Evolutionary conservation across 1,140 invertebrate genomes (phyloP).

Genomic region (Drosophila insularis): DNA sequence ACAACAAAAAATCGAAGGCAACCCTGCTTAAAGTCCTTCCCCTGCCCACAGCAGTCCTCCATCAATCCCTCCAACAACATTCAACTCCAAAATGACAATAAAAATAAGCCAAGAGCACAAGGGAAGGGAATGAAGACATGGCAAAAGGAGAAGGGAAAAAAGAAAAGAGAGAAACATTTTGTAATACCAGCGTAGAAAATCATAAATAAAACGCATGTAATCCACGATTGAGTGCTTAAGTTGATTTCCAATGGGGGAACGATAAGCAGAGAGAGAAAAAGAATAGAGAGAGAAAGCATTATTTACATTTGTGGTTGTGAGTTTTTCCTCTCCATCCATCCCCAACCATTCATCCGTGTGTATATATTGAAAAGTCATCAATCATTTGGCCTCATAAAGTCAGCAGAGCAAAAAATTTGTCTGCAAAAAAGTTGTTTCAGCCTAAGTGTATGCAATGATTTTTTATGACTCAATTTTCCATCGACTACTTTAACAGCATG

Average conservation of each 20-base stretch:
- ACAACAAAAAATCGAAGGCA: conserved; percentile 57
- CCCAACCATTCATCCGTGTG: not conserved
- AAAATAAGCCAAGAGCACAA: conserved; percentile 48
- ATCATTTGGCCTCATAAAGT: conserved; percentile 56
- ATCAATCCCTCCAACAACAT: conserved; percentile 19
- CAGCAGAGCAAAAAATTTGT: conserved; percentile 74
- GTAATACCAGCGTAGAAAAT: conserved; percentile 75
- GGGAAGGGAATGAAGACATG: not conserved
- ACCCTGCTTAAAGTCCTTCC: conserved; percentile 25
- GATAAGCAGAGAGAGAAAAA: conserved; percentile 30
- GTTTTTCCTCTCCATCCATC: conserved; percentile 26
- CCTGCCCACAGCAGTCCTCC: not conserved
- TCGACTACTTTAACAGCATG: conserved; percentile 23
- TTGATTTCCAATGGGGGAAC: conserved; percentile 49
- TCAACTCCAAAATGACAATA: conserved; percentile 57
- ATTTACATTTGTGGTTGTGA: conserved; percentile 70
- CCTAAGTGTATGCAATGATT: conserved; percentile 27
- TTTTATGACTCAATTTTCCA: conserved; percentile 29
- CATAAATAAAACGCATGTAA: conserved; percentile 80
- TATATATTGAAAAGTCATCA: conserved; percentile 75
- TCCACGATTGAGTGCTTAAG: conserved; percentile 76
- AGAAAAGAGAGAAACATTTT: conserved; percentile 53
- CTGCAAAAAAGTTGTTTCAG: conserved; percentile 50
- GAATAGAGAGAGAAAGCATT: conserved; percentile 41
- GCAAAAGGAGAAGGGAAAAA: not conserved